Percentiles rank a stretch among this genome's conserved stretches.
Evolutionary conservation across 2,888 invertebrate species (phyloP).

Genomic region (Cylindroiulus punctatus): DNA sequence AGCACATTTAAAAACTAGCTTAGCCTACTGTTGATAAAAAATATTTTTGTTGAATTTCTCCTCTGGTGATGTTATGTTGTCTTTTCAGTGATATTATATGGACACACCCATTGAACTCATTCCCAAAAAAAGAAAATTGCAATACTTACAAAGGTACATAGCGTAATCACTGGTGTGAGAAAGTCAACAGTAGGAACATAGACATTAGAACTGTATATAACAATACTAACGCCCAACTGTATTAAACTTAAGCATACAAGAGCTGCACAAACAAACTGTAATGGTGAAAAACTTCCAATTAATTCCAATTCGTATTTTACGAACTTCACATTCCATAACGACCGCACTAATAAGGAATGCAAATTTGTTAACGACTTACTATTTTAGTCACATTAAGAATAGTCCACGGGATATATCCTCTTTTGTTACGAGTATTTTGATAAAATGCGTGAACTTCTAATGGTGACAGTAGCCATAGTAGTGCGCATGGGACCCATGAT

Average conservation of each 20-base stretch:
- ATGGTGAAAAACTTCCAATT: background rate
- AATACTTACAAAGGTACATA: constrained; percentile 82
- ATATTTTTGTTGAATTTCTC: too few relatives aligned
- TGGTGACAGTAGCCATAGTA: constrained; percentile 63
- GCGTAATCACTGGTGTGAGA: constrained; percentile 80
- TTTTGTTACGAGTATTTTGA: constrained; percentile 63
- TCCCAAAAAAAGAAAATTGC: background rate
- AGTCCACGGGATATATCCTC: constrained; percentile 61
- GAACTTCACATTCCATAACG: background rate
- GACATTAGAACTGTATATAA: constrained; percentile 21
- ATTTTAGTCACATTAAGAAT: constrained; percentile 77
- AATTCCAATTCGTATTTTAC: too few relatives aligned
- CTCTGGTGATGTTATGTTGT: too few relatives aligned
- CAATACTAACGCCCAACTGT: constrained; percentile 45
- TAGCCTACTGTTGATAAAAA: too few relatives aligned
- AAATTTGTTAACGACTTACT: constrained; percentile 62
- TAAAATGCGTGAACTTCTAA: constrained; percentile 67
- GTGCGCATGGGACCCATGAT: constrained; percentile 67
- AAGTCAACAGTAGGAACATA: constrained; percentile 73
- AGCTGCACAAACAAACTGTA: constrained; percentile 47
- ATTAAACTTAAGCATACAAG: constrained; percentile 44
- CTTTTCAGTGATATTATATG: too few relatives aligned
- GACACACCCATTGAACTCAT: background rate
- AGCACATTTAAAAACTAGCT: too few relatives aligned
- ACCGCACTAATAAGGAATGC: background rate